Conservation (phyloP, 1,140 invertebrate genomes). For the Hypsibius dujardini region DNA sequence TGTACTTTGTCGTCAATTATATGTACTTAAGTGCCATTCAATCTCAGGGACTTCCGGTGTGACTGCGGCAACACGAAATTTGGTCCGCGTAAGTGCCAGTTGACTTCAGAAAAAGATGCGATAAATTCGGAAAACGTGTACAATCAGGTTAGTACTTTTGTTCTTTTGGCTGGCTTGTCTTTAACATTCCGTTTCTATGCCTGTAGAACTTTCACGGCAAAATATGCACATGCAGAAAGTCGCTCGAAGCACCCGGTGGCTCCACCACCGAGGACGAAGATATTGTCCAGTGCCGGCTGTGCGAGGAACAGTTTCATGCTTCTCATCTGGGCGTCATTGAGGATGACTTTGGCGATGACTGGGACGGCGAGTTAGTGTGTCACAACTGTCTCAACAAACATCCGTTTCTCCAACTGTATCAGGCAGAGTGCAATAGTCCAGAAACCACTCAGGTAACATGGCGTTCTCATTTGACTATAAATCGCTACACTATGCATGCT, state of each 20-base stretch:
- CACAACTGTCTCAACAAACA: not conserved
- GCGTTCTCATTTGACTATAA: not conserved
- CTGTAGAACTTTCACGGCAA: constrained; percentile 72
- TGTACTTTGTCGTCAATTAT: no score
- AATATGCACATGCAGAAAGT: constrained; percentile 79
- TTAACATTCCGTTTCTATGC: not conserved
- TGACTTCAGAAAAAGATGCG: constrained; percentile 45
- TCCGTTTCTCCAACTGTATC: not conserved
- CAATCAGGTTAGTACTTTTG: constrained; percentile 35
- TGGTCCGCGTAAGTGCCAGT: constrained; percentile 47
- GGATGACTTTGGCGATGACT: constrained; percentile 9
- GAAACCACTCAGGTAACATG: not conserved
- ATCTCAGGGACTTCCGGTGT: constrained; percentile 63
- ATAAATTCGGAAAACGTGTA: constrained; percentile 59
- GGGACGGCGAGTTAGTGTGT: constrained; percentile 12
- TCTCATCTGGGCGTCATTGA: not conserved
- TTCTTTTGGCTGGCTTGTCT: not conserved
- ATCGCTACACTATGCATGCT: no score
- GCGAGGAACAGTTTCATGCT: constrained; percentile 90
- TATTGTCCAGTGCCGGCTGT: constrained; percentile 90
- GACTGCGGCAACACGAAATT: constrained; percentile 90
- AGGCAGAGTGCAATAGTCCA: not conserved
- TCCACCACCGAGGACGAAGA: constrained; percentile 47
- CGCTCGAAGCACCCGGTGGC: constrained; percentile 43
- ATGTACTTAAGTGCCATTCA: constrained; percentile 15